phyloP scores from a whole-genome alignment of 2,113 vertebrate genomes.

The Aphyosemion australe region DNA sequence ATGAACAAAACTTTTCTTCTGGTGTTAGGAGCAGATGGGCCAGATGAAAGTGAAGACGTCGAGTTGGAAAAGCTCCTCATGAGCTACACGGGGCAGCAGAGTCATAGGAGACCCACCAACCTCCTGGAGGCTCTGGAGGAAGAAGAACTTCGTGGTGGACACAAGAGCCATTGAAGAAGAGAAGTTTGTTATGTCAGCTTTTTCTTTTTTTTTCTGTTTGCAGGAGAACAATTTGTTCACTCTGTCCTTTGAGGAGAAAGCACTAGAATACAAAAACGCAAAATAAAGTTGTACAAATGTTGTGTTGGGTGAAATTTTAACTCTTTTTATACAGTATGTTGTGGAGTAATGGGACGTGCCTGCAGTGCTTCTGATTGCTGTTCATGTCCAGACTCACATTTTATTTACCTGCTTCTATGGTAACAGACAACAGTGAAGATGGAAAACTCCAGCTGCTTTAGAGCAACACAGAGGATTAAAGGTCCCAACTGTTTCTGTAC shows the following conservation, averaged over 20 bases:
- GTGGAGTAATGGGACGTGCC: too few relatives aligned
- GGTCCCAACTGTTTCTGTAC: too few relatives aligned
- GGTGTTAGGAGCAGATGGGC: neutral
- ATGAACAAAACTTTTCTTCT: too few relatives aligned
- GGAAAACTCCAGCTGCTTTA: too few relatives aligned
- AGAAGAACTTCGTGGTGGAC: slow-evolving; percentile 64
- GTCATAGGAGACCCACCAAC: slow-evolving; percentile 66
- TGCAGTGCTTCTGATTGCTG: too few relatives aligned
- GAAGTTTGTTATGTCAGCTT: neutral
- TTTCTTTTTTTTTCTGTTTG: neutral
- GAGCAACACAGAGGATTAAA: too few relatives aligned
- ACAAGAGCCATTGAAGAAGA: slow-evolving; percentile 65
- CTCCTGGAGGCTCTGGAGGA: slow-evolving; percentile 89
- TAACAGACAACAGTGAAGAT: too few relatives aligned
- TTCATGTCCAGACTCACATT: too few relatives aligned
- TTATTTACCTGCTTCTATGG: too few relatives aligned
- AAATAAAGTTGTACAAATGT: slow-evolving; percentile 77
- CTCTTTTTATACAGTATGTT: too few relatives aligned
- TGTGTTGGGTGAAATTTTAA: too few relatives aligned
- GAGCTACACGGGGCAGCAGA: slow-evolving; percentile 77
- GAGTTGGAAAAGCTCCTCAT: slow-evolving; percentile 77
- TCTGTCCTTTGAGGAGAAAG: slow-evolving; percentile 82
- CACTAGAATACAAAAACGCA: slow-evolving; percentile 82
- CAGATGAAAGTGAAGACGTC: slow-evolving; percentile 53
- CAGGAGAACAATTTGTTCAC: slow-evolving; percentile 79